Percentiles rank a stretch among this genome's conserved stretches.
These are phyloP conservation scores for Mormyrops attenuatus DNA, from an alignment of 2,797 vertebrate genomes.

Conservation along the genomic window DNA sequence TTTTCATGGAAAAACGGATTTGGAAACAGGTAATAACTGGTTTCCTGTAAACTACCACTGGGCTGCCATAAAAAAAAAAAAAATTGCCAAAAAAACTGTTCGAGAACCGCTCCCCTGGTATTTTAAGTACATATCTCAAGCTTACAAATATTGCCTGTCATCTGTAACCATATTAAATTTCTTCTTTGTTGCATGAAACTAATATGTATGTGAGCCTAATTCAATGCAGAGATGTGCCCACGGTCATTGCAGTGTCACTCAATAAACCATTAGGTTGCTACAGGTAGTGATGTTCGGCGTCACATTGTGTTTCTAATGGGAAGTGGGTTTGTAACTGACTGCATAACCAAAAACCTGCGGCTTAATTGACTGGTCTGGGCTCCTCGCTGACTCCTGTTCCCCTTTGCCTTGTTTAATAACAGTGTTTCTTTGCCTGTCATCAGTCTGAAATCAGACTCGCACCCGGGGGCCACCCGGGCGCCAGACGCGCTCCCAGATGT, in stretches of 20 bases:
- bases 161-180: background rate
- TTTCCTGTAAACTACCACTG: background rate
- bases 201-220: background rate
- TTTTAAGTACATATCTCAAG: background rate
- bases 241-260: background rate
- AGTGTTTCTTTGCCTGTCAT: conserved; percentile 18
- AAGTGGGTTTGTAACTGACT: background rate
- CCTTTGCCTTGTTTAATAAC: conserved; percentile 18
- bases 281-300: background rate
- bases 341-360: background rate
- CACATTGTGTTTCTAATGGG: background rate
- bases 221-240: background rate
- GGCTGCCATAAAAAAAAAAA: background rate
- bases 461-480: background rate
- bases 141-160: background rate
- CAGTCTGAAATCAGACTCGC: background rate
- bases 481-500: background rate
- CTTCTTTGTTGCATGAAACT: background rate
- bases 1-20: background rate
- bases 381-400: background rate
- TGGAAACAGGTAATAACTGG: background rate
- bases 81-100: no score
- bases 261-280: background rate
- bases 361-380: conserved; percentile 5
- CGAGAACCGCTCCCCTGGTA: background rate